phyloP scores from a whole-genome alignment of 2,113 vertebrate species.

The Salvator merianae region DNA sequence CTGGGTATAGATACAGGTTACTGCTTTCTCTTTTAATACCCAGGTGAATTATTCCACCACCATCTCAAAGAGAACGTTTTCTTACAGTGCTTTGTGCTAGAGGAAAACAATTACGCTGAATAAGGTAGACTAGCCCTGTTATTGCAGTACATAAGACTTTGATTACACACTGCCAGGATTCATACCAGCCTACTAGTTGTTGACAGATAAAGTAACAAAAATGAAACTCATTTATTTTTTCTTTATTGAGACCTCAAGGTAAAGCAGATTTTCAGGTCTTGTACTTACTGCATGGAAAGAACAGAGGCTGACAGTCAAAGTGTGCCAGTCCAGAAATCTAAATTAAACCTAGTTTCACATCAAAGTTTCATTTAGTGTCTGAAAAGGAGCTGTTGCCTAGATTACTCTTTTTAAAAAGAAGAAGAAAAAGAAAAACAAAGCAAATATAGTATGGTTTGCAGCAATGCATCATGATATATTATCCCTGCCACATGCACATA shows the following conservation, averaged over 20 bases:
- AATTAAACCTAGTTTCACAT: slow-evolving; percentile 76
- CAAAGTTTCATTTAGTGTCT: slow-evolving; percentile 74
- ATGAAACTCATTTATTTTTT: slow-evolving; percentile 81
- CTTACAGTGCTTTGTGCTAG: slow-evolving; percentile 64
- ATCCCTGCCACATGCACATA: slow-evolving; percentile 9
- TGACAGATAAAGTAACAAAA: slow-evolving; percentile 83
- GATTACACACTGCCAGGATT: slow-evolving; percentile 78
- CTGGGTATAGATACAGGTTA: slow-evolving; percentile 38
- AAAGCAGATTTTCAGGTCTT: slow-evolving; percentile 79
- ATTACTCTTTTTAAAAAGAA: slow-evolving; percentile 66
- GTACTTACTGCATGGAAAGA: slow-evolving; percentile 72
- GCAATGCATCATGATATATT: slow-evolving; percentile 28
- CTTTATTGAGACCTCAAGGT: slow-evolving; percentile 81
- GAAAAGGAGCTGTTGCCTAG: slow-evolving; percentile 67
- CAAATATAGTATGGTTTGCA: slow-evolving; percentile 45
- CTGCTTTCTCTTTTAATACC: slow-evolving; percentile 53
- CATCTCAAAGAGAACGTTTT: slow-evolving; percentile 53
- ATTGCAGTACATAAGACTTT: slow-evolving; percentile 78
- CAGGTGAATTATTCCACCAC: slow-evolving; percentile 64
- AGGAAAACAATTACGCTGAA: slow-evolving; percentile 73
- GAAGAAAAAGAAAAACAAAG: slow-evolving; percentile 61
- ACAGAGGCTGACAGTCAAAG: slow-evolving; percentile 76
- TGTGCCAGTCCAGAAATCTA: slow-evolving; percentile 74
- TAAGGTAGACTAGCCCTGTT: slow-evolving; percentile 73
- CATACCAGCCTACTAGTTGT: slow-evolving; percentile 77